Evolutionary conservation across 1,140 invertebrate species (phyloP).

Genomic region (Teleopsis dalmanni): DNA sequence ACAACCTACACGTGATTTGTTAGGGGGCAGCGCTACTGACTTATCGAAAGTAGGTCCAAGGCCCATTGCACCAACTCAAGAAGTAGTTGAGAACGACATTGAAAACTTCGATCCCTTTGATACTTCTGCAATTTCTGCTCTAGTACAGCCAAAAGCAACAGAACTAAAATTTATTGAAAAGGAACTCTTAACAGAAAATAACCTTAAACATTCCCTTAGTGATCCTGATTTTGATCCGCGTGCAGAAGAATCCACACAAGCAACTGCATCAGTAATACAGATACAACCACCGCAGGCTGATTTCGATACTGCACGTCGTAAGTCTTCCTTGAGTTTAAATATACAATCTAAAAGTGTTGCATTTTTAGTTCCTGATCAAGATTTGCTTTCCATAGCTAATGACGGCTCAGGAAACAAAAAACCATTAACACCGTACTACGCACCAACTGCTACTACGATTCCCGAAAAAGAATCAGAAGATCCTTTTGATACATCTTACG

Average conservation of each 20-base stretch:
- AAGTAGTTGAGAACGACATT: constrained; percentile 47
- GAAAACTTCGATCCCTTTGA: constrained; percentile 77
- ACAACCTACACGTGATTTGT: constrained; percentile 49
- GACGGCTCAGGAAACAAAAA: constrained; percentile 53
- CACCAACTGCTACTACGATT: constrained; percentile 49
- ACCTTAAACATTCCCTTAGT: constrained; percentile 49
- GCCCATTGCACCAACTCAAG: constrained; percentile 56
- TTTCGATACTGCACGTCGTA: constrained; percentile 29
- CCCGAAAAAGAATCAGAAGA: constrained; percentile 56
- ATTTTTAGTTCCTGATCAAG: constrained; percentile 56
- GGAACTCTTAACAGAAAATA: constrained; percentile 54
- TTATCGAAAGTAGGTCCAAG: constrained; percentile 60
- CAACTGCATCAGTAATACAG: constrained; percentile 5
- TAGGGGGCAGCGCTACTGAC: constrained; percentile 68
- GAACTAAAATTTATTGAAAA: constrained; percentile 72
- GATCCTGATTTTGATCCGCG: constrained; percentile 72
- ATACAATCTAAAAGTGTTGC: constrained; percentile 58
- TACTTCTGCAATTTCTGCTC: constrained; percentile 65
- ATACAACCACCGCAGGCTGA: constrained; percentile 8
- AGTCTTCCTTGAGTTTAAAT: constrained; percentile 40
- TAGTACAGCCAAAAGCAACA: constrained; percentile 62
- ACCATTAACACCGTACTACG: constrained; percentile 72
- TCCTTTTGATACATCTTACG: constrained; percentile 78
- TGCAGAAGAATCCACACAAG: constrained; percentile 43
- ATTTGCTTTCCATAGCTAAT: constrained; percentile 36